phyloP scores from a whole-genome alignment of 2,797 vertebrate species.

The Scomberomorus guttatus region DNA sequence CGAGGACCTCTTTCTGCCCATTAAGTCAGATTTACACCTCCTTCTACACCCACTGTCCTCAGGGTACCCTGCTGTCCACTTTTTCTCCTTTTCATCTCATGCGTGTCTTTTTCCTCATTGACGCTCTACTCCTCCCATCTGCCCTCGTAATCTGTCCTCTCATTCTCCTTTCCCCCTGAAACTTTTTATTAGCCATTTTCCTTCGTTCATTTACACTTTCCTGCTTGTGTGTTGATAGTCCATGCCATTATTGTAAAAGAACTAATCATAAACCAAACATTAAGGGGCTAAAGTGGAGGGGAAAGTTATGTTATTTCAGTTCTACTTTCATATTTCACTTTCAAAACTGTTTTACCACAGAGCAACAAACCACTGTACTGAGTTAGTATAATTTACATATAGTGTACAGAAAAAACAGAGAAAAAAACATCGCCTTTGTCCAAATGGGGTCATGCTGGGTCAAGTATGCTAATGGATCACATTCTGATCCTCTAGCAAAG shows the following conservation, averaged over 20 bases:
- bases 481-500: constrained; percentile 30
- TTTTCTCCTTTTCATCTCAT: constrained; percentile 14
- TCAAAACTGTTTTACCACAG: neutral
- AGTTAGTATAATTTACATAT: neutral
- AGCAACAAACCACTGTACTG: neutral
- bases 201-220: constrained; percentile 1
- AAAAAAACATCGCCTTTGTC: constrained; percentile 24
- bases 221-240: neutral
- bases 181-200: constrained; percentile 14
- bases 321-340: neutral
- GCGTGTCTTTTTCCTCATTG: constrained; percentile 22
- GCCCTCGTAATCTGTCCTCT: constrained; percentile 28
- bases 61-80: constrained; percentile 49
- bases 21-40: constrained; percentile 69
- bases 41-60: constrained; percentile 34
- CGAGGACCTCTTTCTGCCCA: constrained; percentile 48
- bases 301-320: neutral
- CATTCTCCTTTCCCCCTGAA: constrained; percentile 1
- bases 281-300: neutral
- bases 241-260: neutral
- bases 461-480: constrained; percentile 36
- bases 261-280: neutral
- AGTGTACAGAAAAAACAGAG: neutral
- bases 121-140: constrained; percentile 34
- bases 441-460: constrained; percentile 31